Evolutionary conservation across 2,113 vertebrate genomes (phyloP).

Genomic region (Ctenodactylus gundi): DNA sequence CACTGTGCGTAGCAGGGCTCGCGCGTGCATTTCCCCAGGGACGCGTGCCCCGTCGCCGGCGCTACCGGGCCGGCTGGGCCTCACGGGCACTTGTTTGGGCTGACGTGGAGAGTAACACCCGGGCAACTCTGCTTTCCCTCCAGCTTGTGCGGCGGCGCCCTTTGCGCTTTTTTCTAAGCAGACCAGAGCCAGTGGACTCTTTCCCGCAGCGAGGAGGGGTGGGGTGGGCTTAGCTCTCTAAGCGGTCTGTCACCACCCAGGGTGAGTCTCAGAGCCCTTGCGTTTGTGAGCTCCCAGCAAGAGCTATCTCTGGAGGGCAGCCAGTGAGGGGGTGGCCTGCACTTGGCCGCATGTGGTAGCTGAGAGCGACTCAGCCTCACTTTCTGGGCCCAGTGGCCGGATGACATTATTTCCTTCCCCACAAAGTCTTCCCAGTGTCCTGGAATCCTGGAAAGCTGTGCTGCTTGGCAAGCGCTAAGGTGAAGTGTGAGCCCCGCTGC

Average conservation of each 20-base stretch:
- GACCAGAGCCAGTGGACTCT: slow-evolving; percentile 69
- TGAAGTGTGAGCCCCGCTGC: neutral
- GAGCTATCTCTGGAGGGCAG: too few species aligned
- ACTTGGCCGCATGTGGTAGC: neutral
- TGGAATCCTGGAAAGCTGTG: slow-evolving; percentile 33
- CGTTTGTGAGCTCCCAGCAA: neutral
- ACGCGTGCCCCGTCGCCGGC: accelerated
- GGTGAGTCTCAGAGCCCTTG: neutral
- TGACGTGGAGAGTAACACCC: neutral
- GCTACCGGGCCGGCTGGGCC: neutral
- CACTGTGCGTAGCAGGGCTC: neutral
- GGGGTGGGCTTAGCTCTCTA: neutral
- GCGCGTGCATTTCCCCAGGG: neutral
- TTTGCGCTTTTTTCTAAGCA: slow-evolving; percentile 51
- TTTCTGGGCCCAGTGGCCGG: neutral
- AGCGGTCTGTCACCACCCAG: neutral
- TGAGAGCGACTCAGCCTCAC: neutral
- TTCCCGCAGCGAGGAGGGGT: too few species aligned
- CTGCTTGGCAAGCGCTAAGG: slow-evolving; percentile 11
- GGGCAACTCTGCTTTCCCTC: slow-evolving; percentile 27
- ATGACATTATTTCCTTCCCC: neutral
- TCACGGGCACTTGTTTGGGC: neutral
- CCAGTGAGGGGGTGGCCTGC: too few species aligned
- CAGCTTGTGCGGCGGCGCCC: neutral
- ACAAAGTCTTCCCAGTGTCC: neutral